phyloP scores from a whole-genome alignment of 2,113 vertebrate species.

The Rhinolophus sinicus region DNA sequence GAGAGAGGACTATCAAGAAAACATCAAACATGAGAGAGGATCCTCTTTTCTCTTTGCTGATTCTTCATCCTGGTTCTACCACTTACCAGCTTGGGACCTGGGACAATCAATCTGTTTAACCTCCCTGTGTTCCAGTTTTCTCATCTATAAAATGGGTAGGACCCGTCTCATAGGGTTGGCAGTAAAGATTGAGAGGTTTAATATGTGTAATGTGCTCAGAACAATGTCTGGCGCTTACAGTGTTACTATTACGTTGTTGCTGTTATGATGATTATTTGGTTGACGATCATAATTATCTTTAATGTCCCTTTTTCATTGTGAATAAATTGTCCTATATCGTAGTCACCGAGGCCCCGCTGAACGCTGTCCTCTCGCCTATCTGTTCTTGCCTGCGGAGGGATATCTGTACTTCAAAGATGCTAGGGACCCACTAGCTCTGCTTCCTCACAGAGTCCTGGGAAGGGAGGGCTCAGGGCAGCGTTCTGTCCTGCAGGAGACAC shows the following conservation, averaged over 20 bases:
- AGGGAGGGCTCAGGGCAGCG: not conserved
- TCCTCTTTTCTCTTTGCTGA: constrained; percentile 2
- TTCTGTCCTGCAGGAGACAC: not conserved
- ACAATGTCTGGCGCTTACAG: not conserved
- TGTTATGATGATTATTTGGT: not conserved
- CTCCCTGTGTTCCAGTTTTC: not conserved
- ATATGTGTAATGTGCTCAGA: not conserved
- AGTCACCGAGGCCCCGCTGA: not conserved
- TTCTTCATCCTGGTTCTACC: not conserved
- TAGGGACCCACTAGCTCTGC: not conserved
- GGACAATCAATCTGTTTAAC: not conserved
- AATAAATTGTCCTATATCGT: not conserved
- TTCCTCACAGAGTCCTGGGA: not conserved
- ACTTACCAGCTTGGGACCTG: not conserved
- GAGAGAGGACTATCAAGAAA: too few relatives aligned
- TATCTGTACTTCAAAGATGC: not conserved
- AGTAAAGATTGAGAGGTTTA: not conserved
- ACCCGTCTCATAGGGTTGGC: not conserved
- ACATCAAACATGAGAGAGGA: not conserved
- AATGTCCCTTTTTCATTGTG: not conserved
- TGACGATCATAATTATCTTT: not conserved
- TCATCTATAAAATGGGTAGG: not conserved
- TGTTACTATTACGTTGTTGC: not conserved
- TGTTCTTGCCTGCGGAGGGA: not conserved
- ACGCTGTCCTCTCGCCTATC: not conserved